Percentiles rank a stretch among this genome's conserved stretches.
Conservation (phyloP, 1,140 invertebrate genomes). For the Musca domestica region DNA sequence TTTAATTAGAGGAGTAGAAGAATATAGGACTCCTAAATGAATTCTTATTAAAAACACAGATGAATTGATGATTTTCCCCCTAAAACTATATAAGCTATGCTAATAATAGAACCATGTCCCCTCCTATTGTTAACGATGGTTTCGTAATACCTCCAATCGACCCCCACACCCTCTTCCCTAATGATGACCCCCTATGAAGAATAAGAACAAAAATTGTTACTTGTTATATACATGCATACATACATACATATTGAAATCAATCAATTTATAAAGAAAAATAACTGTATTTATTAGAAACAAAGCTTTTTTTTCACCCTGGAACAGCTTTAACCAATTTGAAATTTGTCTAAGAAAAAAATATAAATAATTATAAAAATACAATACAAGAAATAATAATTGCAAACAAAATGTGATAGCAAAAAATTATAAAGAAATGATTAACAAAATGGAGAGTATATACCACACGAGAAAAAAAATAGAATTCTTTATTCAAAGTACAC, state of each 20-base stretch:
- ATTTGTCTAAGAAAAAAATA: neutral
- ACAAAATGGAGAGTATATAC: neutral
- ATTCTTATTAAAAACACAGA: too few species aligned
- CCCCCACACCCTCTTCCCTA: too few species aligned
- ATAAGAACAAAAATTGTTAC: too few species aligned
- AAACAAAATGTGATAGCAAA: slow-evolving; percentile 20
- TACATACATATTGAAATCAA: neutral
- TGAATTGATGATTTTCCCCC: too few species aligned
- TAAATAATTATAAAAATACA: neutral
- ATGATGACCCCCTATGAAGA: too few species aligned
- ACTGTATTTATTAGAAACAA: slow-evolving; percentile 16
- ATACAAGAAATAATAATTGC: slow-evolving; percentile 13
- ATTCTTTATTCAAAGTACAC: neutral
- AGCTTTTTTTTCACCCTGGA: neutral
- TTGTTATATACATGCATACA: too few species aligned
- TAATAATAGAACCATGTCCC: too few species aligned
- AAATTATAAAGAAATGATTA: slow-evolving; percentile 8
- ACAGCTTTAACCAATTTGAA: slow-evolving; percentile 19
- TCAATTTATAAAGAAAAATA: neutral
- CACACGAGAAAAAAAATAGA: neutral
- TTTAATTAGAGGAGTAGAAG: too few species aligned
- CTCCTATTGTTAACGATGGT: too few species aligned
- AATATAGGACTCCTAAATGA: too few species aligned
- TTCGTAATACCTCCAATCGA: too few species aligned
- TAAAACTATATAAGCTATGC: too few species aligned